phyloP scores from a whole-genome alignment of 2,888 invertebrate genomes.

The Nipponacmea schrenckii region DNA sequence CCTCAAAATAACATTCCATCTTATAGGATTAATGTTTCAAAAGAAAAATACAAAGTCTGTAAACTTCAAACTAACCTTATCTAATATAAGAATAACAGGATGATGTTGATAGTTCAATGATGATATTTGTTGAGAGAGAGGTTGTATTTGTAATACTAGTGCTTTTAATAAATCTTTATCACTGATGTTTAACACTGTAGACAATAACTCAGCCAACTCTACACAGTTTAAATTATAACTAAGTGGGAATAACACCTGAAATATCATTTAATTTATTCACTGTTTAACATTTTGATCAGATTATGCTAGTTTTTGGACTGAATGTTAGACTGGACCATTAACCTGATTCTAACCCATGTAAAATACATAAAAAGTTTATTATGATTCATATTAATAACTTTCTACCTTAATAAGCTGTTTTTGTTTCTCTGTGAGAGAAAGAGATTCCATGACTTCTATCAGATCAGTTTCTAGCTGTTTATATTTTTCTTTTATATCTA shows the following conservation, averaged over 20 bases:
- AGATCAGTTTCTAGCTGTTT: background rate
- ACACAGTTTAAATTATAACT: background rate
- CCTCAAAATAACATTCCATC: too few relatives aligned
- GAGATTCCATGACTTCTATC: background rate
- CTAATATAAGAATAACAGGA: constrained; percentile 57
- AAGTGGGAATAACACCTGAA: background rate
- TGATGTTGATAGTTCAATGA: background rate
- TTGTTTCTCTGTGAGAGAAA: background rate
- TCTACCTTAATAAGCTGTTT: background rate
- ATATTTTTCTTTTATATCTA: constrained; percentile 16
- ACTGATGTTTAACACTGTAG: background rate
- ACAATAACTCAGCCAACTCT: background rate
- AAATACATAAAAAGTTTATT: too few relatives aligned
- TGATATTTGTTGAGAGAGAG: background rate
- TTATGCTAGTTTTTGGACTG: too few relatives aligned
- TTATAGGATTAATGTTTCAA: too few relatives aligned
- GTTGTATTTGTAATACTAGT: background rate
- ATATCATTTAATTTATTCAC: too few relatives aligned
- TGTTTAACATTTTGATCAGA: too few relatives aligned
- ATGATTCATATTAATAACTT: too few relatives aligned
- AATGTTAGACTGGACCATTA: too few relatives aligned
- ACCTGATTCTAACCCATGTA: too few relatives aligned
- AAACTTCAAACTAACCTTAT: constrained; percentile 47
- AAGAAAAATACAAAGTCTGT: background rate
- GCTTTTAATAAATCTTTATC: background rate